These are phyloP conservation scores for Tetheella fluctuosa DNA, from an alignment of 2,888 invertebrate species.

Conservation along the genomic window DNA sequence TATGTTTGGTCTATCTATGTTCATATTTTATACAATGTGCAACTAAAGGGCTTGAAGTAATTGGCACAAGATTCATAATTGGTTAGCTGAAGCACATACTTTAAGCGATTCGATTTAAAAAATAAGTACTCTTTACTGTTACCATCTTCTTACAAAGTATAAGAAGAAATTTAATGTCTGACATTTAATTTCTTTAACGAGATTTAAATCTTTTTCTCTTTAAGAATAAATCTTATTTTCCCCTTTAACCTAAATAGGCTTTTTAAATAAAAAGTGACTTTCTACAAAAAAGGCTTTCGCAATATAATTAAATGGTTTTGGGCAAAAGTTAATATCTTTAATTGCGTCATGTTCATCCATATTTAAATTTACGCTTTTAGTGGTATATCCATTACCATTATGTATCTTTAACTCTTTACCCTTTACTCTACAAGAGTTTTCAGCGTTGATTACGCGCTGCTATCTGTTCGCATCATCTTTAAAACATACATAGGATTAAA, in stretches of 20 bases:
- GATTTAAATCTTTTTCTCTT: constrained; percentile 6
- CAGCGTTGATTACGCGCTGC: constrained; percentile 48
- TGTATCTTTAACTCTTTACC: constrained; percentile 43
- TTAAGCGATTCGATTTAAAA: neutral
- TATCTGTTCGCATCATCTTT: constrained; percentile 40
- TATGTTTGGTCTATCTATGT: neutral
- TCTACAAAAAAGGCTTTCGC: neutral
- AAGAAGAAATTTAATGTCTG: neutral
- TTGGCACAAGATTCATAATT: neutral
- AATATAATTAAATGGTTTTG: constrained; percentile 19
- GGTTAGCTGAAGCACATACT: neutral
- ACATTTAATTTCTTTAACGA: constrained; percentile 4
- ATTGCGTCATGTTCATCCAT: constrained; percentile 17
- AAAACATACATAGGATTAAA: constrained; percentile 12
- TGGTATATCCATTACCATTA: constrained; percentile 37
- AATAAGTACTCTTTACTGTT: neutral
- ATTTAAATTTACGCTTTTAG: constrained; percentile 29
- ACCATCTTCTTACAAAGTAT: neutral
- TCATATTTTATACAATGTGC: neutral
- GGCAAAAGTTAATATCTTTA: constrained; percentile 17
- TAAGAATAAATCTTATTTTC: constrained; percentile 5
- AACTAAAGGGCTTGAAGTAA: neutral
- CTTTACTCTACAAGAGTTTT: constrained; percentile 28
- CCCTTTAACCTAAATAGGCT: neutral
- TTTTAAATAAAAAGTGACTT: neutral